These are phyloP conservation scores for Cryptotis parvus DNA, from an alignment of 2,113 vertebrate species.

Conservation along the genomic window DNA sequence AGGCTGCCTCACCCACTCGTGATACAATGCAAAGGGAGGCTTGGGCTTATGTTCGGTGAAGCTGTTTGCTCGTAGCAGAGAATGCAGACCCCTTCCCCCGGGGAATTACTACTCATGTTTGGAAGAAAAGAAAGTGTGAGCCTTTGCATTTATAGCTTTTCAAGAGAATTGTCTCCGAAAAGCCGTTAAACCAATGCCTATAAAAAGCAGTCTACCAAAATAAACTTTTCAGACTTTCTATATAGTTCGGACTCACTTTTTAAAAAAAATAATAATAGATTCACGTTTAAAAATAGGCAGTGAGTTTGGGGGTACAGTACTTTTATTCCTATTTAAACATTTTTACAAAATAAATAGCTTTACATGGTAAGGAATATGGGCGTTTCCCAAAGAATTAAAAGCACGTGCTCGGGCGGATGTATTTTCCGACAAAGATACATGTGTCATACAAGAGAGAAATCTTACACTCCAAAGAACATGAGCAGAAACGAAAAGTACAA, in stretches of 20 bases:
- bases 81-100: background rate
- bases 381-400: constrained; percentile 83
- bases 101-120: constrained; percentile 30
- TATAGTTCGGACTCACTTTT: constrained; percentile 19
- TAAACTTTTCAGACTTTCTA: constrained; percentile 72
- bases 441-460: constrained; percentile 79
- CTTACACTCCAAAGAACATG: constrained; percentile 57
- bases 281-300: constrained; percentile 21
- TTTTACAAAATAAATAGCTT: constrained; percentile 89
- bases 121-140: constrained; percentile 20
- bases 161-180: constrained; percentile 51
- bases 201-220: constrained; percentile 77
- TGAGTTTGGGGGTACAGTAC: constrained; percentile 77
- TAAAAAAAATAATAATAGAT: background rate
- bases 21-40: background rate
- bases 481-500: constrained; percentile 19
- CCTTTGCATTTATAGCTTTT: constrained; percentile 61
- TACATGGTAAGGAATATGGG: constrained; percentile 85
- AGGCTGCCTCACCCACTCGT: background rate
- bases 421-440: constrained; percentile 78
- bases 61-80: background rate
- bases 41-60: background rate
- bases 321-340: constrained; percentile 86
- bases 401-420: constrained; percentile 42
- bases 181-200: constrained; percentile 16